phyloP scores from a whole-genome alignment of 2,113 vertebrate species.

The Neotragus pygmaeus region DNA sequence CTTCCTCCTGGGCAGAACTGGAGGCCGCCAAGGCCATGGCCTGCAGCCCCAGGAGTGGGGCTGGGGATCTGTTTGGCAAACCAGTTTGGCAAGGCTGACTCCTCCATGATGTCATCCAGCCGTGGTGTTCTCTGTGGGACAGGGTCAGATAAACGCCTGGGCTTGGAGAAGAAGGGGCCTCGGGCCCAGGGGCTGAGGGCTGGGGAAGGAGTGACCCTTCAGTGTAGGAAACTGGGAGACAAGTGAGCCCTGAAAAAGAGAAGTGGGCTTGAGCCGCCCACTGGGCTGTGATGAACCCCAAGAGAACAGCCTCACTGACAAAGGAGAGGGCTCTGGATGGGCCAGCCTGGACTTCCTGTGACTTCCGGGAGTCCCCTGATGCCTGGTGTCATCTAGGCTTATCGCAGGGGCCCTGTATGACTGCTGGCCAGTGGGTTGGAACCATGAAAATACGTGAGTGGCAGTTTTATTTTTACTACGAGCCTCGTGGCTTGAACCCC shows the following conservation, averaged over 20 bases:
- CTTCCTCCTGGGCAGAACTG: neutral
- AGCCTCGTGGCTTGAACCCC: neutral
- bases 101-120: constrained; percentile 38
- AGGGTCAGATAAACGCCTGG: neutral
- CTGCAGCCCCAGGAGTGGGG: neutral
- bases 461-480: neutral
- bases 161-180: neutral
- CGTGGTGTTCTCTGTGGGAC: neutral
- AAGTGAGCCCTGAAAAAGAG: neutral
- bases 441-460: neutral
- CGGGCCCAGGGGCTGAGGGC: neutral
- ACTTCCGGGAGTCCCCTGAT: neutral
- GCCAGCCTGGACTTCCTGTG: neutral
- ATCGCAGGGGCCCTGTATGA: neutral
- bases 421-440: neutral
- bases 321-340: neutral
- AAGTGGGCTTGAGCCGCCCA: too few species aligned
- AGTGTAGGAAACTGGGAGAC: neutral
- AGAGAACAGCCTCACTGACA: neutral
- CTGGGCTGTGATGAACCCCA: neutral
- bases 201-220: neutral
- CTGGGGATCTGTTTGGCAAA: constrained; percentile 34
- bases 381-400: neutral
- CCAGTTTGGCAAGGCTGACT: constrained; percentile 47
- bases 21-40: neutral